A percentile compares a stretch with the other conserved stretches of the same genome.
phyloP scores from a whole-genome alignment of 2,113 vertebrate genomes.

The Sprattus sprattus region DNA sequence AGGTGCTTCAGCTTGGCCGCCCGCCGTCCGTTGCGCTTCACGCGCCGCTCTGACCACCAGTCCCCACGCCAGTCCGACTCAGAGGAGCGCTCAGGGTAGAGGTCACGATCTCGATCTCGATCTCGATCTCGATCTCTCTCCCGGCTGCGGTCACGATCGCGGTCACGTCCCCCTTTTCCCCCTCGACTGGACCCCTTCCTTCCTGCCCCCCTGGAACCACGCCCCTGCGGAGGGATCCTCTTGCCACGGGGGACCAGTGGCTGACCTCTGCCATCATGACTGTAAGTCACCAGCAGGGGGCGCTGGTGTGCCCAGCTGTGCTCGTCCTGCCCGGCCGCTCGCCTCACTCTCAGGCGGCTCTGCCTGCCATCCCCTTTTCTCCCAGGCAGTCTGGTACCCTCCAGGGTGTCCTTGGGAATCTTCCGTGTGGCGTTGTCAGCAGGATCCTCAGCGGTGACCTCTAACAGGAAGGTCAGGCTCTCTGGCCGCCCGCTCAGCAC shows the following conservation, averaged over 20 bases:
- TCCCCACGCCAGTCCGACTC: slow-evolving; percentile 43
- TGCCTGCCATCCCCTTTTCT: slow-evolving; percentile 35
- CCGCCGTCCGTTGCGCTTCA: slow-evolving; percentile 70
- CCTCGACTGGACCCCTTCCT: slow-evolving; percentile 35
- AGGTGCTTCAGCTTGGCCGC: slow-evolving; percentile 71
- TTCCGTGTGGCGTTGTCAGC: not conserved
- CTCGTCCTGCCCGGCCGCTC: slow-evolving; percentile 71
- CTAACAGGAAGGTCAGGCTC: slow-evolving; percentile 68
- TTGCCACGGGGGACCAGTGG: slow-evolving; percentile 64
- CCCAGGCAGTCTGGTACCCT: slow-evolving; percentile 54
- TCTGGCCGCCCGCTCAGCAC: slow-evolving; percentile 29
- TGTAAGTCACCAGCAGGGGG: slow-evolving; percentile 79
- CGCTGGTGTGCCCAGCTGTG: slow-evolving; percentile 76
- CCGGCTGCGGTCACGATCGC: not conserved
- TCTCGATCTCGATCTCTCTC: not conserved
- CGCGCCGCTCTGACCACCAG: slow-evolving; percentile 61
- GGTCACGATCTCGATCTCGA: not conserved
- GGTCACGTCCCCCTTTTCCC: slow-evolving; percentile 44
- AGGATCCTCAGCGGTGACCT: slow-evolving; percentile 49
- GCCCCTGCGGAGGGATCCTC: slow-evolving; percentile 40
- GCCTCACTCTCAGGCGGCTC: slow-evolving; percentile 66
- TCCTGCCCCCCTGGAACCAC: not conserved
- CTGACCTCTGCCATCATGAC: slow-evolving; percentile 73
- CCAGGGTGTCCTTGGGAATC: slow-evolving; percentile 24
- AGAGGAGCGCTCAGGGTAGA: not conserved